Base-by-base conservation (phyloP, 2,888 invertebrate genomes). In the Macrophya alboannulata region DNA sequence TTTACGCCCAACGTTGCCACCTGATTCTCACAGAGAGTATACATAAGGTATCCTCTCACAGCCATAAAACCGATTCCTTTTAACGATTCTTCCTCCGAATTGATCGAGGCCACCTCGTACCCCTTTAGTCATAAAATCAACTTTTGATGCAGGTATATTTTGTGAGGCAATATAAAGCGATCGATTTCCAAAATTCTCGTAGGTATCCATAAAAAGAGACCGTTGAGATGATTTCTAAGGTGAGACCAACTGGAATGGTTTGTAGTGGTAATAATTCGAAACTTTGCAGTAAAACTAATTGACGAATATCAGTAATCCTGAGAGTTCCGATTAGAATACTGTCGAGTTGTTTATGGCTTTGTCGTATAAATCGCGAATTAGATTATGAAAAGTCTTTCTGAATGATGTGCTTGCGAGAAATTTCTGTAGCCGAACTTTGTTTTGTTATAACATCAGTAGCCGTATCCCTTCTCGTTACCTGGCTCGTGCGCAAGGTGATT, bases 311-410 rank as follows among this genome's bases (percentile, higher is more conserved):
- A 37, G 68, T 37, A 31, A 68, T 37, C 68, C 17, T 17, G 37
- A 68, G 37, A 37, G 6, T 15, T 68, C 5, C 6, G 68, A 68
- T 68, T 68, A 68, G 37, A 68, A 68, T 37, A 37, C 68, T 31
- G 68, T 17, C 15, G 68, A 68, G 31, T 68, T 68, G 68, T 68
- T 68, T 17, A 68, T 68, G 68, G 17, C 68, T 68, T 68, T 68
- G 68, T 68, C 68, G 17, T 25, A 37, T 68, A 2, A 68, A 45
- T 74, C 12, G 21, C 10, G 21, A 21, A 74, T 74, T 45, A 21
- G 10, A n/a, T 45, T 45, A 21, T 25, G 45, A 45, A 43, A n/a
- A 74, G 10, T 74, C 21, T 31, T 45, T 45, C 72, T 25, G 21
- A 21, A 43, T 74, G n/a, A 74, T 45, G 71, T 71, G 40, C 62